These are phyloP conservation scores for Griposia aprilina DNA, from an alignment of 2,888 invertebrate genomes.

Conservation along the genomic window DNA sequence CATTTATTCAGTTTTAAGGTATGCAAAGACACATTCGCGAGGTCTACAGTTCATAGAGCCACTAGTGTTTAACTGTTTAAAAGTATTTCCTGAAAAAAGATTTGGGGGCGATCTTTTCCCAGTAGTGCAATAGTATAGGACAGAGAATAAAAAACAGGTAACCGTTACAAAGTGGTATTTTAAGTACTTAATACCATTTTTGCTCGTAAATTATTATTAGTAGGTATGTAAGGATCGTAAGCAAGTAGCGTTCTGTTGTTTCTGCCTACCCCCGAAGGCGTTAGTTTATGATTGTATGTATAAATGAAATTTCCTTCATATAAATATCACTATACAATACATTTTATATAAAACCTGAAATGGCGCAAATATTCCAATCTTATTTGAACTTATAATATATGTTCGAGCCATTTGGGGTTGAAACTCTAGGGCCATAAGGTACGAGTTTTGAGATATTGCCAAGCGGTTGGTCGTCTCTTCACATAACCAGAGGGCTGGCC, in stretches of 20 bases:
- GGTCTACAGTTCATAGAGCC: no score
- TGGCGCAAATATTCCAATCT: no score
- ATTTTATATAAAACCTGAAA: no score
- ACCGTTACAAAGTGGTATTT: no score
- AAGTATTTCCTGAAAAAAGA: neutral
- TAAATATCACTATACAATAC: no score
- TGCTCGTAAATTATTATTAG: neutral
- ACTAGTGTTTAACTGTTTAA: neutral
- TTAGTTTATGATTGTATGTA: neutral
- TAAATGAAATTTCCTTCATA: no score
- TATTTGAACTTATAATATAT: neutral
- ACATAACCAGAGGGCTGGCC: neutral
- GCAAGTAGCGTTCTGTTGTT: neutral
- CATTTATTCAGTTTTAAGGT: no score
- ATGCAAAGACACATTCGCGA: no score
- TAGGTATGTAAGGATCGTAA: neutral
- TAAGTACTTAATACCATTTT: neutral
- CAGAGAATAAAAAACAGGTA: neutral
- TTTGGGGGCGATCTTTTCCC: neutral
- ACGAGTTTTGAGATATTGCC: neutral
- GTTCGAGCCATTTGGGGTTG: neutral
- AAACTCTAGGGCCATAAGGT: neutral
- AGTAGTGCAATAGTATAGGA: neutral
- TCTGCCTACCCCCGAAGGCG: neutral
- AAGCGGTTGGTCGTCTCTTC: neutral